Evolutionary conservation across 2,888 invertebrate species (phyloP), one percentile per base, ranked within the genome.

Genomic region (Spatulosminthurus flaviceps): DNA sequence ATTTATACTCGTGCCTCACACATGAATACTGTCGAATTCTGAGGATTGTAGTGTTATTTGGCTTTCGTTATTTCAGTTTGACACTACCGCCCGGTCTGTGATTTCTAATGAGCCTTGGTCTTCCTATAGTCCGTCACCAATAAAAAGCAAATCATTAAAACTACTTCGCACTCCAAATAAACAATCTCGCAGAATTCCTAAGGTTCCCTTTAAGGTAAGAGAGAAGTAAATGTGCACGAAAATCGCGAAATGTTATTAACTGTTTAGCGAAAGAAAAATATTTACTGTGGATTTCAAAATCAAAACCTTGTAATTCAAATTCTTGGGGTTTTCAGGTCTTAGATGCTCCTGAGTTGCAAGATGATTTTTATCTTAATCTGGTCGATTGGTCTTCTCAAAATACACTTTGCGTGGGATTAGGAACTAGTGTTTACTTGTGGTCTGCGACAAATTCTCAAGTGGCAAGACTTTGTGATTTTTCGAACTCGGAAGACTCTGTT

Each of bases 371-470:
- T 88, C 89, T 99, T 85, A 99, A 99, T 89, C 91, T 99, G 82
- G 98, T 99, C 51, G 99, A 99, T 88, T 99, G 99, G 99, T 98
- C 98, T 4, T 95, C 97, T 74, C 97, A 97, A 89, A 99, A 99
- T 89, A 96, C 98, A 51, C 92, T 99, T 80, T 96, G 97, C 87
- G 99, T 99, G 1, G 99, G 99, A 0, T 90, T 99, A 26, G 97
- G 97, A 42, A 96, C 96, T 86, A 98, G 98, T 88, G 98, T 99
- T 0, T 99, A 99, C 88, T 89, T 99, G 81, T 99, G 99, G 99
- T 97, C 97, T 86, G 99, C 99, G 9, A 96, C 96, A 87, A 98
- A 98, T 81, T 97, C 97, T 88, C 97, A 98, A 91, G 96, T 98
- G 83, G 96, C 97, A 29, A 91, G 97, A 86, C 89, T 99, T 43